Percentiles rank a stretch among this genome's conserved stretches.
phyloP scores from a whole-genome alignment of 2,888 invertebrate genomes.

The Eupithecia exiguata region DNA sequence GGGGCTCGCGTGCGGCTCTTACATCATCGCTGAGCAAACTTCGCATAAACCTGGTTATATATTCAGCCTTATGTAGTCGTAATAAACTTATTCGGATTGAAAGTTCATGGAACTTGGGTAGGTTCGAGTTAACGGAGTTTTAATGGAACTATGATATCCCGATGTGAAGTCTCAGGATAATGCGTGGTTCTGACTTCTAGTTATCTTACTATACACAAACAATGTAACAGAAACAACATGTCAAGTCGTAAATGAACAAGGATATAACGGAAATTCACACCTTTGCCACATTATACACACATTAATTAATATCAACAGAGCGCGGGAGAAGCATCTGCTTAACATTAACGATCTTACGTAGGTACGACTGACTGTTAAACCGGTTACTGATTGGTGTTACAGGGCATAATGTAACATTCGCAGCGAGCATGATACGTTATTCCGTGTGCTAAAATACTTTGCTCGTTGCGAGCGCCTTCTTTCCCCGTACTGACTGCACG shows the following conservation, averaged over 20 bases:
- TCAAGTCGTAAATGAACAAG: constrained; percentile 20
- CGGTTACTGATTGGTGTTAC: background rate
- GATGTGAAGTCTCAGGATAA: background rate
- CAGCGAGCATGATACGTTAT: too few species aligned
- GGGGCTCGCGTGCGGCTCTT: constrained; percentile 57
- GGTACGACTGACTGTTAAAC: background rate
- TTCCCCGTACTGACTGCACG: too few species aligned
- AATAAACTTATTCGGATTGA: background rate
- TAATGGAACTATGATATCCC: constrained; percentile 1
- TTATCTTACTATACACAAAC: background rate
- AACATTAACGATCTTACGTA: constrained; percentile 35
- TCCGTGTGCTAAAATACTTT: too few species aligned
- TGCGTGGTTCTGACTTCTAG: background rate
- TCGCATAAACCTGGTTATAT: constrained; percentile 41
- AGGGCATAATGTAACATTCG: too few species aligned
- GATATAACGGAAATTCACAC: constrained; percentile 15
- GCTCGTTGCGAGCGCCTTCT: too few species aligned
- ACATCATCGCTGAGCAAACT: constrained; percentile 56
- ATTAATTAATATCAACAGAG: constrained; percentile 40
- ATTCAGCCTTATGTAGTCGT: background rate
- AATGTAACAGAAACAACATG: constrained; percentile 9
- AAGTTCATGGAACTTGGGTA: background rate
- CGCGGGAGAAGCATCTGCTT: constrained; percentile 44
- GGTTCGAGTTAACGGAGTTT: background rate
- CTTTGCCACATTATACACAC: constrained; percentile 25